A percentile compares a stretch with the other conserved stretches of the same genome.
Conservation (phyloP, 2,888 invertebrate species). For the Stenurella melanura region DNA sequence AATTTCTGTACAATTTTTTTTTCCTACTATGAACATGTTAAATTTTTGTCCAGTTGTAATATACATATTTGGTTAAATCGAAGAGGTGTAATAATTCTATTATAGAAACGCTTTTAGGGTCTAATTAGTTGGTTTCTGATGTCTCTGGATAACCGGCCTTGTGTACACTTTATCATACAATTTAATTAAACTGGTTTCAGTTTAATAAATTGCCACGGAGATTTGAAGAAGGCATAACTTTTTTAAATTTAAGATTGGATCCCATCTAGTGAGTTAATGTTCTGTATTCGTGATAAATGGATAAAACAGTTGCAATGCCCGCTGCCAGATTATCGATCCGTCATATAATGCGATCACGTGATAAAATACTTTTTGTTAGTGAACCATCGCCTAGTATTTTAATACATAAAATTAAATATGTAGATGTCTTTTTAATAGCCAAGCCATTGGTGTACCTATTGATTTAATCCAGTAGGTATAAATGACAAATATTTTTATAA, state of each 20-base stretch:
- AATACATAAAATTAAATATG: no score
- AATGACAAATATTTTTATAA: no score
- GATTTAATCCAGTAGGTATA: no score
- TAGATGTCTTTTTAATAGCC: no score
- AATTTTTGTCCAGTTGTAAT: no score
- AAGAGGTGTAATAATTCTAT: no score
- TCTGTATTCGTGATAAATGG: slow-evolving; percentile 2
- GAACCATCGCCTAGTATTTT: not conserved
- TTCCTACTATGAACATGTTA: no score
- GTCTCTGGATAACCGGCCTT: not conserved
- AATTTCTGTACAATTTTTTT: no score
- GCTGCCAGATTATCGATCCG: not conserved
- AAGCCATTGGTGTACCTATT: no score
- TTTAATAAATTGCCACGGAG: not conserved
- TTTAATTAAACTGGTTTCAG: slow-evolving; percentile 6
- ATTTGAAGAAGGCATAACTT: not conserved
- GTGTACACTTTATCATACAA: not conserved
- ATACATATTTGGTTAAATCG: no score
- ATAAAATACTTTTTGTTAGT: not conserved
- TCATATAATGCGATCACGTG: not conserved
- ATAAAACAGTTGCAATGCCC: slow-evolving; percentile 3
- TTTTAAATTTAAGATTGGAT: slow-evolving; percentile 1
- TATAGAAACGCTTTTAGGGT: not conserved
- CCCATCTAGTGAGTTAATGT: slow-evolving; percentile 7
- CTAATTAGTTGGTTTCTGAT: not conserved